Conservation (phyloP, 2,113 vertebrate genomes). For the Pseudonaja textilis region DNA sequence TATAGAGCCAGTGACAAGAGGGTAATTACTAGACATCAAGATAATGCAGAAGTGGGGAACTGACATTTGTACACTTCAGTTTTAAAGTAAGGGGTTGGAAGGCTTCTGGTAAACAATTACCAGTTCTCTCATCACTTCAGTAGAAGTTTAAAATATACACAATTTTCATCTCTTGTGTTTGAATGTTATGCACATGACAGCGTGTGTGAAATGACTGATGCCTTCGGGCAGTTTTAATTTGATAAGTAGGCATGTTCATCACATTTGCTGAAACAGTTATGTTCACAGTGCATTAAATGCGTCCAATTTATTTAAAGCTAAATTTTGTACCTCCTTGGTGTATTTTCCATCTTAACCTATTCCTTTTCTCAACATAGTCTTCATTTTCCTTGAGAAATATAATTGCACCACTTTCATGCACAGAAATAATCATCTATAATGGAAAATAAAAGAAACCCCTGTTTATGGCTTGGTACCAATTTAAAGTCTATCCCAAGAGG, state of each 20-base stretch:
- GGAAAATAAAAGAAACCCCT: background rate
- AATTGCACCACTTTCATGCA: conserved; percentile 11
- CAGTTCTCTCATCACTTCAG: conserved; percentile 21
- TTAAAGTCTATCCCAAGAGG: background rate
- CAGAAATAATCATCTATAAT: background rate
- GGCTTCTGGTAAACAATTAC: conserved; percentile 34
- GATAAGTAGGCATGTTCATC: background rate
- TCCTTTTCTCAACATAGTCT: conserved; percentile 15
- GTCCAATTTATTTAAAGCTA: conserved; percentile 21
- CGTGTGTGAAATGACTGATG: conserved; percentile 18
- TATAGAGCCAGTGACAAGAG: conserved; percentile 22
- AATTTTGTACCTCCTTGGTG: background rate
- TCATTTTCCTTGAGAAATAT: conserved; percentile 7
- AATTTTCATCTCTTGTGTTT: conserved; percentile 16
- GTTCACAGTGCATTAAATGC: conserved; percentile 31
- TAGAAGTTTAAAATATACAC: conserved; percentile 30
- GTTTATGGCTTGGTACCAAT: background rate
- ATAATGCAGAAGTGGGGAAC: conserved; percentile 42
- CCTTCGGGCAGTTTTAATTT: conserved; percentile 44
- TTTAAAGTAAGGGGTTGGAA: conserved; percentile 45
- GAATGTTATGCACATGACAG: conserved; percentile 20
- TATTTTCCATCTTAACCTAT: conserved; percentile 20
- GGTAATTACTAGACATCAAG: conserved; percentile 25
- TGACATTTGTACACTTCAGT: conserved; percentile 38
- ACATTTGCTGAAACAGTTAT: conserved; percentile 16